Evolutionary conservation across 30 jellyfish, hydroid and myxozoan species (phyloP).

Genomic region (Rhopilema esculentum): DNA sequence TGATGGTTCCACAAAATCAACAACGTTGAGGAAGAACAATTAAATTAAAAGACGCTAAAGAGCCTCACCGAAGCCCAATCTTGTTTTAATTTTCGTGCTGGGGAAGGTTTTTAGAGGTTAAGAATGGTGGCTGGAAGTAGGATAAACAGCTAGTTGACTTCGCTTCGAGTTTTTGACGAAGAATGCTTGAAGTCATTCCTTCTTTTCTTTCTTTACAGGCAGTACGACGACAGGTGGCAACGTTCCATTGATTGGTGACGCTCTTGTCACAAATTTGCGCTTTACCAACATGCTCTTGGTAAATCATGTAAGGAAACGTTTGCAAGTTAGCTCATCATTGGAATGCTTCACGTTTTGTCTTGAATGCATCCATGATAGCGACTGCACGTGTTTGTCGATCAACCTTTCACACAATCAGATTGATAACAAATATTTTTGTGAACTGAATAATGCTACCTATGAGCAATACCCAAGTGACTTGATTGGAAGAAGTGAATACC

Average conservation of each 20-base stretch:
- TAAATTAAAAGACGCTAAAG: no score
- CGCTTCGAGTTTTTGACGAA: background rate
- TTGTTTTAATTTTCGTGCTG: no score
- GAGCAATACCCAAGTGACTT: background rate
- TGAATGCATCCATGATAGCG: background rate
- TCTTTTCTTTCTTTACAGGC: background rate
- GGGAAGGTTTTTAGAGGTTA: no score
- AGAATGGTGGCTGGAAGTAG: no score
- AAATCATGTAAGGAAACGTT: background rate
- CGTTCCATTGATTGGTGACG: background rate
- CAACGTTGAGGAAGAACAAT: no score
- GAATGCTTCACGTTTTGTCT: conserved; percentile 16
- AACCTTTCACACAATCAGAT: background rate
- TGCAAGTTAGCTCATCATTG: background rate
- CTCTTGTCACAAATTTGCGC: conserved; percentile 1
- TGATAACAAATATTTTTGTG: background rate
- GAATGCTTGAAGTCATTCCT: background rate
- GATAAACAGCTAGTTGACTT: background rate
- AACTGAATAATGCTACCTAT: background rate
- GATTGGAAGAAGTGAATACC: background rate
- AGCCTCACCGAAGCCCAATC: no score
- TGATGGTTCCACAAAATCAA: no score
- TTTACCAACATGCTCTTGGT: background rate
- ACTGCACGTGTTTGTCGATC: conserved; percentile 1
- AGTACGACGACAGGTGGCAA: background rate